Conservation (phyloP, 2,113 vertebrate genomes). For the Rhinolophus sinicus region DNA sequence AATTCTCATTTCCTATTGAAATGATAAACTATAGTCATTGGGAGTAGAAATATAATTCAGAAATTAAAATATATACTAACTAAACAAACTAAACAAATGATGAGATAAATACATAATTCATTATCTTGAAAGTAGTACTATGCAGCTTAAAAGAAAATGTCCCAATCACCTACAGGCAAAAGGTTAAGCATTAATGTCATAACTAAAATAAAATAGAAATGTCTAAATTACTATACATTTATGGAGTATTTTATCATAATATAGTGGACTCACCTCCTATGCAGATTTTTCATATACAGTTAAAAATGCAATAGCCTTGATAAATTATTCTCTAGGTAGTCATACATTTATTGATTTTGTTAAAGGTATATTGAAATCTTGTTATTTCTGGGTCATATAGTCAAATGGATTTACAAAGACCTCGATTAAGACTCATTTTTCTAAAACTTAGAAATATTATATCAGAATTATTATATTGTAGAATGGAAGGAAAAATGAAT, state of each 20-base stretch:
- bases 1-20: constrained; percentile 1
- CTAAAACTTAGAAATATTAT: constrained; percentile 53
- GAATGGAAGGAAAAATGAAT: not conserved
- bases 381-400: constrained; percentile 64
- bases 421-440: constrained; percentile 32
- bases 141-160: constrained; percentile 50
- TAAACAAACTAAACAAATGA: not conserved
- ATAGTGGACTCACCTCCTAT: constrained; percentile 54
- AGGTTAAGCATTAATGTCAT: constrained; percentile 74
- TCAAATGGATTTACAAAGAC: constrained; percentile 68
- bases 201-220: constrained; percentile 78
- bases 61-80: not conserved
- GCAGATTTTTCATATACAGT: constrained; percentile 72
- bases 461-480: not conserved
- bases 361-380: constrained; percentile 57
- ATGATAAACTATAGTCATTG: not conserved
- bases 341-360: constrained; percentile 79
- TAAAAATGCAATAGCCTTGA: constrained; percentile 80
- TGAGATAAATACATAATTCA: not conserved
- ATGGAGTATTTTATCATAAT: constrained; percentile 72
- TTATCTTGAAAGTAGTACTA: constrained; percentile 63
- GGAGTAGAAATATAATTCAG: not conserved
- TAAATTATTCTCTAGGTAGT: constrained; percentile 72
- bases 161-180: not conserved
- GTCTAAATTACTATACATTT: constrained; percentile 72